Conservation (phyloP, 1,140 invertebrate species). For the Holotrichia oblita region DNA sequence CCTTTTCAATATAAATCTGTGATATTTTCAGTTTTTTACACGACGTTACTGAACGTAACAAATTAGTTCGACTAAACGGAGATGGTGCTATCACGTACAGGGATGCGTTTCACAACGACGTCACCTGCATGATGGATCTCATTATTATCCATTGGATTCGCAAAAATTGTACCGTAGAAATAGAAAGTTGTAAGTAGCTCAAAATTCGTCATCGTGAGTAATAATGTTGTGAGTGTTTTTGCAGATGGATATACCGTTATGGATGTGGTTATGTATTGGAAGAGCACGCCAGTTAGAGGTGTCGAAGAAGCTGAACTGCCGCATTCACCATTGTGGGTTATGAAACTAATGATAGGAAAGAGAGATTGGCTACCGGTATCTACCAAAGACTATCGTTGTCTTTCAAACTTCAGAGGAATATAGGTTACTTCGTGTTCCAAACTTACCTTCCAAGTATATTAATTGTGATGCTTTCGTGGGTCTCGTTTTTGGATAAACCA, state of each 20-base stretch:
- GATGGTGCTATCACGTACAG: slow-evolving; percentile 96
- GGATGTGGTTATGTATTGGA: slow-evolving; percentile 99
- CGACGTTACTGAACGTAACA: slow-evolving; percentile 98
- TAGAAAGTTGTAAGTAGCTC: slow-evolving; percentile 89
- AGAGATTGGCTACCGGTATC: slow-evolving; percentile 86
- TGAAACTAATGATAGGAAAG: slow-evolving; percentile 92
- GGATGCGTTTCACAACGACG: slow-evolving; percentile 98
- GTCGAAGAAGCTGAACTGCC: slow-evolving; percentile 94
- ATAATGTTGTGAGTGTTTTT: too few species aligned
- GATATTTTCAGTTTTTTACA: slow-evolving; percentile 85
- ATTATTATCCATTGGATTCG: slow-evolving; percentile 96
- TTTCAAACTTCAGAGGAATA: slow-evolving; percentile 90
- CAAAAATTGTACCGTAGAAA: slow-evolving; percentile 99
- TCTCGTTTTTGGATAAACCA: slow-evolving; percentile 97
- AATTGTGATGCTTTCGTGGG: slow-evolving; percentile 95
- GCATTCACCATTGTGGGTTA: slow-evolving; percentile 96
- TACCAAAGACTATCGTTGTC: slow-evolving; percentile 94
- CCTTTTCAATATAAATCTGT: neutral
- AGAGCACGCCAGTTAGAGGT: slow-evolving; percentile 86
- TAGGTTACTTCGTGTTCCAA: slow-evolving; percentile 94
- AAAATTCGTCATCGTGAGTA: too few species aligned
- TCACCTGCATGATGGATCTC: slow-evolving; percentile 99
- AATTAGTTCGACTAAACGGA: slow-evolving; percentile 88
- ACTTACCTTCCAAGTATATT: slow-evolving; percentile 94
- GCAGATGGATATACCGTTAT: slow-evolving; percentile 96